Conservation (phyloP, 2,888 invertebrate genomes). For the Drosophila flavopinicola region DNA sequence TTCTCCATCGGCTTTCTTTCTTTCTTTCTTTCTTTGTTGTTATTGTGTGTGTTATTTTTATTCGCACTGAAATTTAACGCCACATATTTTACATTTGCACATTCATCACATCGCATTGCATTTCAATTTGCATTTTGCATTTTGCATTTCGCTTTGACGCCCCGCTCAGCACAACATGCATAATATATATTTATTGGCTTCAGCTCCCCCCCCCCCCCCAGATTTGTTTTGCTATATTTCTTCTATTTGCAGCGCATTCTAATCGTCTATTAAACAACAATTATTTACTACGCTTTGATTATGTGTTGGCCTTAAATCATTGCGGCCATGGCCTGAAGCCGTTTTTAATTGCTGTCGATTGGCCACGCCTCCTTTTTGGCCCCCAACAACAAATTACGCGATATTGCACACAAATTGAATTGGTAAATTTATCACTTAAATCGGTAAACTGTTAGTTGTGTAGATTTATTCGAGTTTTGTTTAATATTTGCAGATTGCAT, state of each 20-base stretch:
- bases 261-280: constrained; percentile 73
- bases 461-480: background rate
- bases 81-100: constrained; percentile 74
- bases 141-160: constrained; percentile 59
- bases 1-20: background rate
- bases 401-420: constrained; percentile 48
- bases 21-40: constrained; percentile 39
- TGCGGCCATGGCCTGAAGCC: constrained; percentile 49
- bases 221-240: constrained; percentile 34
- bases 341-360: constrained; percentile 65
- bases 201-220: constrained; percentile 16
- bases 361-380: constrained; percentile 34
- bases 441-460: constrained; percentile 31
- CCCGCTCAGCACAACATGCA: constrained; percentile 27
- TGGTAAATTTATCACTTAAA: constrained; percentile 41
- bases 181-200: constrained; percentile 44
- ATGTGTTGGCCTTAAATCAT: constrained; percentile 63
- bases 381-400: constrained; percentile 58
- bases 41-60: constrained; percentile 56
- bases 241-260: constrained; percentile 38
- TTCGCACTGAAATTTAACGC: constrained; percentile 71
- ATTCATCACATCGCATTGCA: constrained; percentile 72
- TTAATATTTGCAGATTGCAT: no score
- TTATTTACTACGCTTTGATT: constrained; percentile 45
- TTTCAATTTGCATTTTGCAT: constrained; percentile 62